Conservation (phyloP, 2,888 invertebrate genomes). For the Synergus japonicus region DNA sequence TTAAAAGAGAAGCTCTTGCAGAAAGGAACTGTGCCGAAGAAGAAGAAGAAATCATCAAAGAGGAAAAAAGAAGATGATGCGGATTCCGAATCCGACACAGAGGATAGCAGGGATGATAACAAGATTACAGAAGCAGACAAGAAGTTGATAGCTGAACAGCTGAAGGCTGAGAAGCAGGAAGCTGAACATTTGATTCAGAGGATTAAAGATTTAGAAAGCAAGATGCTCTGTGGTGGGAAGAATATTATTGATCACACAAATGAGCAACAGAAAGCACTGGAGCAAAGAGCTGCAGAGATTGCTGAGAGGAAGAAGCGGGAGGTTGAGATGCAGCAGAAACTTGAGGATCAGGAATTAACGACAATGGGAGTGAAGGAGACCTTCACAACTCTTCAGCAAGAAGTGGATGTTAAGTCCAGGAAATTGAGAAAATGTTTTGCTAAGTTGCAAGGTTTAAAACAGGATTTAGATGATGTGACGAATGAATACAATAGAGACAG, state of each 20-base stretch:
- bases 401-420: slow-evolving; percentile 97
- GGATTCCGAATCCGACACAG: slow-evolving; percentile 72
- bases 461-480: slow-evolving; percentile 89
- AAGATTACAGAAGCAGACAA: slow-evolving; percentile 78
- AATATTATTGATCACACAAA: slow-evolving; percentile 97
- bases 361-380: slow-evolving; percentile 94
- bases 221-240: slow-evolving; percentile 95
- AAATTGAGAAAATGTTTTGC: slow-evolving; percentile 94
- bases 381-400: slow-evolving; percentile 94
- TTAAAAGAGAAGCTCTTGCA: slow-evolving; percentile 78
- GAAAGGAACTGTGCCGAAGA: slow-evolving; percentile 75
- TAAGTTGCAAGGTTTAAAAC: slow-evolving; percentile 86
- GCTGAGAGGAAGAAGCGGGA: slow-evolving; percentile 90
- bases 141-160: slow-evolving; percentile 79
- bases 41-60: slow-evolving; percentile 77
- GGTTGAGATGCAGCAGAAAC: slow-evolving; percentile 94
- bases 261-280: slow-evolving; percentile 93
- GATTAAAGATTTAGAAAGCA: slow-evolving; percentile 92
- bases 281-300: slow-evolving; percentile 91
- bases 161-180: slow-evolving; percentile 85
- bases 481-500: slow-evolving; percentile 95
- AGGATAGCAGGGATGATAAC: slow-evolving; percentile 77
- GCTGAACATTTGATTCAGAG: slow-evolving; percentile 88
- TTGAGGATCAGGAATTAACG: slow-evolving; percentile 96
- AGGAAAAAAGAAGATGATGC: slow-evolving; percentile 78